Conservation (phyloP, 2,113 vertebrate species). For the Cynoglossus semilaevis region DNA sequence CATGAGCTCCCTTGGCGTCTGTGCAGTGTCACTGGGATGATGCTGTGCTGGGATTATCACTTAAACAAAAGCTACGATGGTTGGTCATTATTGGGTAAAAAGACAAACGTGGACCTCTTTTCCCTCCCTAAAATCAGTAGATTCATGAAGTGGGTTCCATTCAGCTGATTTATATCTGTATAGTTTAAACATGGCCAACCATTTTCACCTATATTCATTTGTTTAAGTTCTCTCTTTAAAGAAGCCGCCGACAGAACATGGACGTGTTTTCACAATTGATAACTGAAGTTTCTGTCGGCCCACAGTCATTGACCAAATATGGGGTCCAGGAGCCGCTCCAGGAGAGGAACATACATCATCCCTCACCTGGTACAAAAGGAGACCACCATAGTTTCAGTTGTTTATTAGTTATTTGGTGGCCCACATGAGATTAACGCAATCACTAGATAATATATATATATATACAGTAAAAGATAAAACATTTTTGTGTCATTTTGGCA, state of each 20-base stretch:
- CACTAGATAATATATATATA: no score
- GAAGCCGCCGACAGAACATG: background rate
- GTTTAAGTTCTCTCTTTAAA: background rate
- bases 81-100: background rate
- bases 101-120: background rate
- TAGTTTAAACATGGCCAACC: no score
- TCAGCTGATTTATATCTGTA: background rate
- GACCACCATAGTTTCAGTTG: slow-evolving; percentile 3
- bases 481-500: no score
- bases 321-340: background rate
- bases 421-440: background rate
- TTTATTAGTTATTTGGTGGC: background rate
- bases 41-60: slow-evolving; percentile 12
- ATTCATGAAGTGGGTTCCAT: background rate
- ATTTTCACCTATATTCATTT: background rate
- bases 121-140: background rate
- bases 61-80: slow-evolving; percentile 21
- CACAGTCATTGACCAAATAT: background rate
- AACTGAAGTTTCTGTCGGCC: no score
- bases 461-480: no score
- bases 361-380: background rate
- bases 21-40: slow-evolving; percentile 41
- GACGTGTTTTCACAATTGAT: background rate
- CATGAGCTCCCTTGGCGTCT: slow-evolving; percentile 39
- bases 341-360: background rate